Evolutionary conservation across 2,113 vertebrate species (phyloP).

Genomic region (Leiothrix lutea): DNA sequence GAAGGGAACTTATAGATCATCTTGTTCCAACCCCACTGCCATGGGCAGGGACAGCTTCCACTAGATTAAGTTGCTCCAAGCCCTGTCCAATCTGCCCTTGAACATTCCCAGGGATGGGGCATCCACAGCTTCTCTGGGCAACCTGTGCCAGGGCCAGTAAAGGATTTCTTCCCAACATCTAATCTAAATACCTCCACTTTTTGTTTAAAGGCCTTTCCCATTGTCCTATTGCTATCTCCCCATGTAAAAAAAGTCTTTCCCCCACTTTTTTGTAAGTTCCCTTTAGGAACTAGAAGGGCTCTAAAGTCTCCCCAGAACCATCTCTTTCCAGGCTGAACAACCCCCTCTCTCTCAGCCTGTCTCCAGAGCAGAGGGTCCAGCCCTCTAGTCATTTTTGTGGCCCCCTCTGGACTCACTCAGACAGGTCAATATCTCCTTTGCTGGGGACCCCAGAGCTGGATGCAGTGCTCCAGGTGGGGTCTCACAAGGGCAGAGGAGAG

Average conservation of each 20-base stretch:
- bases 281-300: neutral
- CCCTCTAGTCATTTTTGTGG: neutral
- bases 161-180: neutral
- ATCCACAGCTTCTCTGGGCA: neutral
- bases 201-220: neutral
- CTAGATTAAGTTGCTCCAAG: accelerated
- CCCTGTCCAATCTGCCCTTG: neutral
- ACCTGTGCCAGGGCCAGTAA: neutral
- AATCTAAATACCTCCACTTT: neutral
- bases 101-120: neutral
- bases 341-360: neutral
- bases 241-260: neutral
- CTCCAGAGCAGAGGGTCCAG: neutral
- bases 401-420: neutral
- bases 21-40: neutral
- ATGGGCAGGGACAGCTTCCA: neutral
- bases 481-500: neutral
- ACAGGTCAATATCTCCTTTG: neutral
- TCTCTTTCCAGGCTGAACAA: neutral
- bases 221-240: neutral
- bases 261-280: neutral
- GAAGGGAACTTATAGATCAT: neutral
- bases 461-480: neutral
- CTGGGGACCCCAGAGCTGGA: neutral
- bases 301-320: neutral